Evolutionary conservation across 2,888 invertebrate species (phyloP), one percentile per base, ranked within the genome.

Genomic region (Furcula furcula): DNA sequence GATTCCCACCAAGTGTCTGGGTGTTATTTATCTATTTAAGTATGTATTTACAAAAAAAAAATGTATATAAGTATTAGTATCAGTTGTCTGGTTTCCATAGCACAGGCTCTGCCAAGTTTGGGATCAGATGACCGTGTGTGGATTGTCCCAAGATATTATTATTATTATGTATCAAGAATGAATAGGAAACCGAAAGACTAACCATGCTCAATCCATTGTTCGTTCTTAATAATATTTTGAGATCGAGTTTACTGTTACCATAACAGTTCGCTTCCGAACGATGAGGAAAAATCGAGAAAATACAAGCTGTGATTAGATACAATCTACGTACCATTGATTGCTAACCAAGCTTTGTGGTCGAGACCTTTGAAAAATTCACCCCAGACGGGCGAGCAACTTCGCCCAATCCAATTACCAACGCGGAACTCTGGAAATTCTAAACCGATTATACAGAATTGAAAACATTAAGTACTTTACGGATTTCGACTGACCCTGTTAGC

Each of bases 401-500:
- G 72, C 58, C 74, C 77, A 81, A 85, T 86, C 85, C 87, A 86
- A 87, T 87, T 87, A 87, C 83, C 62, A 71, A 66, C 63, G 81
- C 80, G 78, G 76, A 79, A 84, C 85, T 76, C 80, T 73, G 84
- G 80, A 87, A 87, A 87, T 87, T 84, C 86, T 87, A 87, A 87
- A 87, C 86, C 87, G 87, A 87, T 87, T 87, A 87, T 84, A 81
- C 83, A 73, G 82, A 87, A 87, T 87, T 86, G 86, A 87, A 87
- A 86, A 86, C 86, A 86, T 86, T 86, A 87, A 85, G 86, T 82
- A 87, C 84, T 82, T 76, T 69, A 78, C 72, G 76, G 75, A 82
- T 81, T 81, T 72, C 53, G 53, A 54, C 40, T 60, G 52, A 46
- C 47, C 55, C 36, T 46, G 33, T 61, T 55, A 43, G 47, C 65